A percentile compares a stretch with the other conserved stretches of the same genome.
phyloP scores from a whole-genome alignment of 1,140 invertebrate genomes.

The Zaprionus ghesquierei region DNA sequence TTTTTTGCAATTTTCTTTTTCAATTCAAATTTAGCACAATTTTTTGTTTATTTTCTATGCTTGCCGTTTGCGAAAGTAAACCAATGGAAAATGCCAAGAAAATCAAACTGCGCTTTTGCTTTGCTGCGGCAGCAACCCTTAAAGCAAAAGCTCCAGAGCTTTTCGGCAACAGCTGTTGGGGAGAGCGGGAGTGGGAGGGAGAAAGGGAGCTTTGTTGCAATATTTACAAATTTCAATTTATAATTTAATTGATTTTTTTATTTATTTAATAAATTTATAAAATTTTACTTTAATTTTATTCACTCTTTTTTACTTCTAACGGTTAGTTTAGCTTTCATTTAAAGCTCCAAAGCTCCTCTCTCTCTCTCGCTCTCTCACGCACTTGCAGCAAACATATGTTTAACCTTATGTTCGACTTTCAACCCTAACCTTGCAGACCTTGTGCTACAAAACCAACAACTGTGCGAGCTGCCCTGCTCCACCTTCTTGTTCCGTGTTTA shows the following conservation, averaged over 20 bases:
- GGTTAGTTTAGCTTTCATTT: conserved; percentile 1
- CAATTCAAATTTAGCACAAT: not conserved
- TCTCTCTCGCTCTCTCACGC: not conserved
- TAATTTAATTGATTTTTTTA: not conserved
- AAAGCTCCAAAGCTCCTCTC: conserved; percentile 34
- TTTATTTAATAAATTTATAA: conserved; percentile 7
- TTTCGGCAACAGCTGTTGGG: conserved; percentile 50
- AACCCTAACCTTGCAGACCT: conserved; percentile 73
- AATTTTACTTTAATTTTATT: not conserved
- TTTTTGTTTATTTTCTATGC: conserved; percentile 2
- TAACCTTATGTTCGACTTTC: conserved; percentile 49
- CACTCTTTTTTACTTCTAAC: not conserved
- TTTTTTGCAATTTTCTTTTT: not conserved
- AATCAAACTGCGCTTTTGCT: conserved; percentile 16
- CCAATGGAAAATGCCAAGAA: conserved; percentile 67
- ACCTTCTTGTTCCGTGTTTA: not conserved
- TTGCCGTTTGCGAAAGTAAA: conserved; percentile 49
- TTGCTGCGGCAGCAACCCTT: conserved; percentile 37
- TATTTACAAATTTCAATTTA: not conserved
- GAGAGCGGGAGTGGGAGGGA: not conserved
- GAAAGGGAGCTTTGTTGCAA: not conserved
- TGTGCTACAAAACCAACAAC: conserved; percentile 44
- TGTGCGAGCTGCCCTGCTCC: not conserved
- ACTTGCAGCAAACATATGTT: conserved; percentile 56
- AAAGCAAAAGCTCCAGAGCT: conserved; percentile 25